Evolutionary conservation across 2,797 vertebrate genomes (phyloP), one percentile per base, ranked within the genome.

Genomic region (Mionectes olivaceus): DNA sequence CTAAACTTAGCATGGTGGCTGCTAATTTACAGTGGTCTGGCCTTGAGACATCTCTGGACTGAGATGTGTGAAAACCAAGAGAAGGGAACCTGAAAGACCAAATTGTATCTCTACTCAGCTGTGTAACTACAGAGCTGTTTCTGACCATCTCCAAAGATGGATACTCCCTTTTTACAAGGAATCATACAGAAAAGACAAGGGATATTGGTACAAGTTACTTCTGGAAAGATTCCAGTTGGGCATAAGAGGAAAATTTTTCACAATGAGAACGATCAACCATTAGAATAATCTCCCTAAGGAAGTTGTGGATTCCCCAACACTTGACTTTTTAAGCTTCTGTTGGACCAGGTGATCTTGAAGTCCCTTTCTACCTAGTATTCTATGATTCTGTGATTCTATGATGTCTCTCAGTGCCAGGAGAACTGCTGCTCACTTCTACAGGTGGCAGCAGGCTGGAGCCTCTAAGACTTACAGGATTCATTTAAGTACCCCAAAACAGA

Each of bases 251-350:
- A 65, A 52, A 28, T 12, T 77, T 71, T 81, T 88, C 27, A 28
- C 23, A 6, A 14, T 0, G 1, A 27, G n/a, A 61, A 37, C 19
- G 37, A 33, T 32, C 10, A 19, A 6, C 8, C 11, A 47, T 33
- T 61, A 27, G 69, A 77, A 67, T 35, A 63, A 57, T 67, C 7
- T 74, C 56, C 16, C 35, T 30, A 25, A 39, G 19, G 27, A 77
- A 84, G 14, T 1, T 24, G 9, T 32, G 15, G 53, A n/a, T 85
- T 82, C 25, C 27, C 35, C 39, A 78, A 5, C 9, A 59, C 0
- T 17, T 41, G 17, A 46, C 14, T 25, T 68, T 68, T 53, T 28
- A 77, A 35, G 24, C 43, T 19, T 52, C 28, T 52, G 3, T 17
- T 64, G 19, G 39, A 59, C 53, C 18, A 77, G 18, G n/a, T 47